A percentile compares a stretch with the other conserved stretches of the same genome.
Conservation (phyloP, 2,888 invertebrate genomes). For the Lithophane ornitopus region DNA sequence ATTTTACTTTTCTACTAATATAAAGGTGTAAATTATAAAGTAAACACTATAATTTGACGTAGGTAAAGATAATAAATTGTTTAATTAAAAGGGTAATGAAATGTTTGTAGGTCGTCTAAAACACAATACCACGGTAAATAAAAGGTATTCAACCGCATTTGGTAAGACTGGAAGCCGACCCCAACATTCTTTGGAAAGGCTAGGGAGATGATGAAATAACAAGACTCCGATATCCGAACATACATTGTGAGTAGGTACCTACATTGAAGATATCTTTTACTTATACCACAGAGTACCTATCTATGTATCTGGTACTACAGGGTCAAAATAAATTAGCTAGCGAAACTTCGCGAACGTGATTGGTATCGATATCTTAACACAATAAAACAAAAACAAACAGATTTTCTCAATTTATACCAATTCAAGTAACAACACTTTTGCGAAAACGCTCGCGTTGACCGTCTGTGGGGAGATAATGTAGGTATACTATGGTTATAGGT, state of each 20-base stretch:
- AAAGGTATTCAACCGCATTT: conserved; percentile 8
- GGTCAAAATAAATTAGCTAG: too few relatives aligned
- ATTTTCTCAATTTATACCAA: too few relatives aligned
- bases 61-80: not conserved
- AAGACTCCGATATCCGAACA: not conserved
- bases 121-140: conserved; percentile 22
- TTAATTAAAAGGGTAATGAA: conserved; percentile 20
- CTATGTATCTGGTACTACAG: too few relatives aligned
- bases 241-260: not conserved
- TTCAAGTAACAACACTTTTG: too few relatives aligned
- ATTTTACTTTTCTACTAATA: not conserved
- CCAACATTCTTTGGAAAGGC: conserved; percentile 44
- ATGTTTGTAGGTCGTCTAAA: conserved; percentile 31
- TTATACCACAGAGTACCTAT: too few relatives aligned
- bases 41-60: too few relatives aligned
- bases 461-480: not conserved
- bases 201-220: conserved; percentile 30
- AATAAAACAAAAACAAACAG: too few relatives aligned
- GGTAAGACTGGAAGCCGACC: conserved; percentile 21
- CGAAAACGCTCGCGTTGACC: not conserved
- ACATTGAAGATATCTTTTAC: not conserved
- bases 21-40: not conserved
- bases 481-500: not conserved
- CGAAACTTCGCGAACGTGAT: too few relatives aligned
- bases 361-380: too few relatives aligned